Percentiles rank a stretch among this genome's conserved stretches.
These are phyloP conservation scores for Dryococelus australis DNA, from an alignment of 2,888 invertebrate genomes.

Conservation along the genomic window DNA sequence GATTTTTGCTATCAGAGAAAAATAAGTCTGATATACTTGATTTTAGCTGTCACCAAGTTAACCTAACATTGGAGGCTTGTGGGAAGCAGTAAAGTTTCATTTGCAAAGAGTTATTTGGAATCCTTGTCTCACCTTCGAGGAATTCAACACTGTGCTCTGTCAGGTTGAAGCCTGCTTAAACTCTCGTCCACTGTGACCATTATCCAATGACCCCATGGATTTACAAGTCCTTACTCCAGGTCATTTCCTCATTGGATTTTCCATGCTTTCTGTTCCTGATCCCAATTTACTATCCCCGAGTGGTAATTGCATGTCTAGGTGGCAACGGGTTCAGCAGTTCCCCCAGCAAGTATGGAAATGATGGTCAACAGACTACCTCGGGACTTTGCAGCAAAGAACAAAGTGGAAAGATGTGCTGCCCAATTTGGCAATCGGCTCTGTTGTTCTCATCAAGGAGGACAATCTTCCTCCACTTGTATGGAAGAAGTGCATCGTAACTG, in stretches of 20 bases:
- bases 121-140: neutral
- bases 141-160: neutral
- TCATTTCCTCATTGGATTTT: too few species aligned
- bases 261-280: neutral
- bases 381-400: neutral
- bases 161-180: neutral
- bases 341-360: neutral
- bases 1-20: too few species aligned
- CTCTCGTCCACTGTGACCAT: neutral
- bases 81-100: neutral
- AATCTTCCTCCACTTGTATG: neutral
- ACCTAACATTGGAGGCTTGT: too few species aligned
- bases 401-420: neutral
- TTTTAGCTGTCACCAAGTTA: too few species aligned
- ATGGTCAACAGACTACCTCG: constrained; percentile 12
- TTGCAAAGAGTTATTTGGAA: neutral
- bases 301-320: constrained; percentile 7
- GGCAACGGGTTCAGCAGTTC: neutral
- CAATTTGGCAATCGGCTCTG: neutral
- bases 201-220: too few species aligned
- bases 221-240: neutral
- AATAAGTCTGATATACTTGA: too few species aligned
- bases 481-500: neutral
- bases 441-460: constrained; percentile 17
- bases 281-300: neutral